Evolutionary conservation across 2,113 vertebrate species (phyloP), one percentile per base, ranked within the genome.

Genomic region (Mus spicilegus): DNA sequence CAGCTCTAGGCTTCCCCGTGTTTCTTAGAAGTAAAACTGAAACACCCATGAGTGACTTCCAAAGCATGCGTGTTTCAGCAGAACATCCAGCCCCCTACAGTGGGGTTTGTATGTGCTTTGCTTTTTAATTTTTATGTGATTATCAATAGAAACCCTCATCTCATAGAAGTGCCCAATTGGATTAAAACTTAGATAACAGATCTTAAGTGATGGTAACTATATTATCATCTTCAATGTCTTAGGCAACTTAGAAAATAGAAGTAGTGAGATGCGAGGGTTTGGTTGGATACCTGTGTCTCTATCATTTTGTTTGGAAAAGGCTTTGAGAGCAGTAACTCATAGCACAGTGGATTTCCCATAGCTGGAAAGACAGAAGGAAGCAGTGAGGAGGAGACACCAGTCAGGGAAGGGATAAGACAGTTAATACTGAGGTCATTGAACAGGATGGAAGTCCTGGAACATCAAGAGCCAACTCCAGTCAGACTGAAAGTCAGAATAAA

Each of bases 291-390:
- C 76, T 96, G 28, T 93, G 5, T 95, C 80, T 51, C n/a, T 93
- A 54, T 95, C 72, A 94, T 54, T 97, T 61, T 26, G 14, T 95
- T 97, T 91, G 56, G 36, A 70, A 46, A 94, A 77, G 93, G 46
- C 77, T 92, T 30, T 85, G 14, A 87, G 89, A 77, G 92, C 30
- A 17, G 42, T 90, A 98, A 70, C 0, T 70, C 84, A 0, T 12
- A 0, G 42, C 69, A n/a, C 58, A 49, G 14, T 87, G 17, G 8
- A 63, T 65, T 63, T 63, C 39, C 58, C 26, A 51, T 28, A 82
- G n/a, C 54, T 93, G 16, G 70, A 75, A 56, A 95, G 80, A 46
- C 91, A 22, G 51, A 42, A 91, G 19, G 87, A 85, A 69, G 16
- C 28, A 54, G 69, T 70, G 5, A 4, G 51, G 49, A 89, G 65